Evolutionary conservation across 2,113 vertebrate genomes (phyloP).

Genomic region (Columba livia): DNA sequence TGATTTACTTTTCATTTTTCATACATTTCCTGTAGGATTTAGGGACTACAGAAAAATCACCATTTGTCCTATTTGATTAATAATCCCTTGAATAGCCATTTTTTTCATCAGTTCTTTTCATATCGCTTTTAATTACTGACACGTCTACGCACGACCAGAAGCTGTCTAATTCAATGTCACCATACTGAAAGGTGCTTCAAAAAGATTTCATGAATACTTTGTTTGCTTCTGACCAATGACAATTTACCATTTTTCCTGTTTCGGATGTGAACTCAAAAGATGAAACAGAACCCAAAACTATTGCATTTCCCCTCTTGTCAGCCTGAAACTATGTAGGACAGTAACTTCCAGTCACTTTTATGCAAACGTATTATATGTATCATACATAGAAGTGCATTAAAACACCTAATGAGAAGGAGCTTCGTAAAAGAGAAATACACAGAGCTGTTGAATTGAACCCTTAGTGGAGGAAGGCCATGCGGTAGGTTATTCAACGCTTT

Average conservation of each 20-base stretch:
- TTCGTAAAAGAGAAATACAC: background rate
- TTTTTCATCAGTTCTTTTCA: background rate
- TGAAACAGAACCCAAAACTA: background rate
- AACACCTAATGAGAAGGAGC: background rate
- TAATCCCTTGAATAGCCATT: background rate
- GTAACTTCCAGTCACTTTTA: background rate
- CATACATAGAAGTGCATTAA: background rate
- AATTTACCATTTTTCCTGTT: background rate
- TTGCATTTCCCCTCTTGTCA: background rate
- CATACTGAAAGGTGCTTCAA: background rate
- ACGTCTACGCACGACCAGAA: background rate
- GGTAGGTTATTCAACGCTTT: background rate
- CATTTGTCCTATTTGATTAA: background rate
- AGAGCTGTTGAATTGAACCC: accelerated
- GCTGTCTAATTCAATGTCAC: background rate
- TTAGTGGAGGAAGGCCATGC: accelerated
- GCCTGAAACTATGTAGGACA: background rate
- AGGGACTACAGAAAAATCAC: background rate
- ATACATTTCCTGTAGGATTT: background rate
- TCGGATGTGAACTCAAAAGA: background rate
- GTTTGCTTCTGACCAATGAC: background rate
- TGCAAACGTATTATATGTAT: background rate
- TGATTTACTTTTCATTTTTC: background rate
- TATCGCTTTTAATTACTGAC: background rate
- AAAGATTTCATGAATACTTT: background rate